Conservation (phyloP, 2,113 vertebrate species). For the Silurus meridionalis region DNA sequence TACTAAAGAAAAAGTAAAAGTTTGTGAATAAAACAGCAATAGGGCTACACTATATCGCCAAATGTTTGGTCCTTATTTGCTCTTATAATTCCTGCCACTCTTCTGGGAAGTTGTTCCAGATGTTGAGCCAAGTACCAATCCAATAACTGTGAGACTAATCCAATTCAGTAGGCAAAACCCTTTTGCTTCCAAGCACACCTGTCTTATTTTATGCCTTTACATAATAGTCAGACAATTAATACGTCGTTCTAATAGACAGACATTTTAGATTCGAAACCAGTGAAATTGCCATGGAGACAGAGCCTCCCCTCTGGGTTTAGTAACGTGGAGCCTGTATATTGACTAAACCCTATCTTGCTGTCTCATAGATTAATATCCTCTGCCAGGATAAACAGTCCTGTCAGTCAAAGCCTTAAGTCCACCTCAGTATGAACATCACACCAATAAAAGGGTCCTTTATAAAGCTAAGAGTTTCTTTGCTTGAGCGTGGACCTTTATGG, state of each 20-base stretch:
- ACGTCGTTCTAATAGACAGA: neutral
- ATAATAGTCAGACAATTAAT: neutral
- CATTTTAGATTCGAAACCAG: neutral
- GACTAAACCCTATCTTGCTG: slow-evolving; percentile 36
- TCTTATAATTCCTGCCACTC: too few species aligned
- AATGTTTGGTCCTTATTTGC: too few species aligned
- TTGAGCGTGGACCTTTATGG: neutral
- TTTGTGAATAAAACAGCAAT: too few species aligned
- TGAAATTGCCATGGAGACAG: neutral
- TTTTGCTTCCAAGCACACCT: neutral
- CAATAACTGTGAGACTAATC: neutral
- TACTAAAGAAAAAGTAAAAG: too few species aligned
- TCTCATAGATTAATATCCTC: slow-evolving; percentile 44
- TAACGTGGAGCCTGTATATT: slow-evolving; percentile 7
- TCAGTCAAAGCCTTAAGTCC: slow-evolving; percentile 49
- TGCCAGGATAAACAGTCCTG: slow-evolving; percentile 56
- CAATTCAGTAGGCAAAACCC: neutral
- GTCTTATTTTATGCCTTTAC: slow-evolving; percentile 2
- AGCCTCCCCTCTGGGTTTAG: neutral
- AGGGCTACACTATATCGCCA: too few species aligned
- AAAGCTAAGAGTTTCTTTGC: neutral
- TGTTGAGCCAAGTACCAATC: neutral
- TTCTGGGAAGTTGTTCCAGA: too few species aligned
- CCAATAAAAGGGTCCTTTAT: neutral
- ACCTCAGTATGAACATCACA: slow-evolving; percentile 14